Evolutionary conservation across 2,113 vertebrate species (phyloP).

Genomic region (Saguinus imperator): DNA sequence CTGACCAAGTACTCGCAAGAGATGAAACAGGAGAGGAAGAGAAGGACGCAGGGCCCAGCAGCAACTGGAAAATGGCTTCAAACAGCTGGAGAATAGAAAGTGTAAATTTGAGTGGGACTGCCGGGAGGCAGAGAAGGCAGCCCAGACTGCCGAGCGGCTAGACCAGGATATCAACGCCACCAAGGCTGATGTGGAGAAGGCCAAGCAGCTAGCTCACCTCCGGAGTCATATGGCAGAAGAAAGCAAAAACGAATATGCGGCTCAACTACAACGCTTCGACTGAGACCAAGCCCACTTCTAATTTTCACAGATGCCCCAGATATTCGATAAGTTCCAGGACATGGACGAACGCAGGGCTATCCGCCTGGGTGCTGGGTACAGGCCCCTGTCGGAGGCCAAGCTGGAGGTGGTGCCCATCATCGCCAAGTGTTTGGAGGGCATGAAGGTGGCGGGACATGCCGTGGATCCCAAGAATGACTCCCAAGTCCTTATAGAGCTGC

Average conservation of each 20-base stretch:
- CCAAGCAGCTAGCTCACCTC: conserved; percentile 91
- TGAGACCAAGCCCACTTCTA: conserved; percentile 92
- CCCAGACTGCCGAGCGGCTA: conserved; percentile 88
- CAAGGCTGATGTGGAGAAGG: conserved; percentile 95
- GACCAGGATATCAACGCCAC: conserved; percentile 94
- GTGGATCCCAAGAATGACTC: conserved; percentile 91
- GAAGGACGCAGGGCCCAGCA: conserved; percentile 93
- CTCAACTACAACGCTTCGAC: conserved; percentile 92
- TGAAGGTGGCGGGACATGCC: conserved; percentile 88
- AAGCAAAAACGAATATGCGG: conserved; percentile 93
- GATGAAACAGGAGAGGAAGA: conserved; percentile 92
- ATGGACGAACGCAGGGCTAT: conserved; percentile 89
- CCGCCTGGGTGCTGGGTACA: conserved; percentile 88
- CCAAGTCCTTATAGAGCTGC: conserved; percentile 89
- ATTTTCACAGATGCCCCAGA: conserved; percentile 90
- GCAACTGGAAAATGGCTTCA: conserved; percentile 90
- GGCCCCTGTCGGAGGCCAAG: conserved; percentile 89
- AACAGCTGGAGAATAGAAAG: conserved; percentile 93
- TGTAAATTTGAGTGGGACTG: conserved; percentile 93
- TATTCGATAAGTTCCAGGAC: conserved; percentile 92
- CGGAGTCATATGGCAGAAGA: conserved; percentile 90
- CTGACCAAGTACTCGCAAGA: conserved; percentile 92
- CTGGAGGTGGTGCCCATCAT: conserved; percentile 93
- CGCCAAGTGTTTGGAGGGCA: conserved; percentile 93
- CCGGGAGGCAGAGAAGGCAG: conserved; percentile 90